Percentiles rank a stretch among this genome's conserved stretches.
phyloP scores from a whole-genome alignment of 1,140 invertebrate genomes.

The Neodiprion fabricii region DNA sequence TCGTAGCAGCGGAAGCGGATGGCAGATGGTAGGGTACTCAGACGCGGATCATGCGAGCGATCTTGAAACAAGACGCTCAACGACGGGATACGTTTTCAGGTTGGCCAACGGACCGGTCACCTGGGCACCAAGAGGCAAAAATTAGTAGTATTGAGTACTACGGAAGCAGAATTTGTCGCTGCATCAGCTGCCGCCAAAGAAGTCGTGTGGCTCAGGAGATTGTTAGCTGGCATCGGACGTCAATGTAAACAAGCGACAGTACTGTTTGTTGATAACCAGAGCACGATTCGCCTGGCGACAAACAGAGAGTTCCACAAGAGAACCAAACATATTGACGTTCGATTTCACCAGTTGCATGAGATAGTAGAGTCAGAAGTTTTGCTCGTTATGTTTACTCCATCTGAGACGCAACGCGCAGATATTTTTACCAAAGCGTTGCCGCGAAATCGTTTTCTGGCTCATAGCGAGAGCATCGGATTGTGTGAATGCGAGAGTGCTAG shows the following conservation, averaged over 20 bases:
- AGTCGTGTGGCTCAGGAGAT: constrained; percentile 5
- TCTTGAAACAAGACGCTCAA: too few relatives aligned
- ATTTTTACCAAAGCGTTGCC: constrained; percentile 17
- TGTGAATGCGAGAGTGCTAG: too few relatives aligned
- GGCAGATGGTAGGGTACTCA: too few relatives aligned
- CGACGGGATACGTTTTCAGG: too few relatives aligned
- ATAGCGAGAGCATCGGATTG: too few relatives aligned
- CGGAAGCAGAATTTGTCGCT: background rate
- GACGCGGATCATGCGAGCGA: too few relatives aligned
- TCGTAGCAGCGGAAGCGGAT: background rate
- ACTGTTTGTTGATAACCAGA: constrained; percentile 34
- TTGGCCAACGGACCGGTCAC: background rate
- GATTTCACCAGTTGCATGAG: constrained; percentile 47
- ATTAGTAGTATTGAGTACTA: too few relatives aligned
- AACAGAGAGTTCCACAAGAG: constrained; percentile 41
- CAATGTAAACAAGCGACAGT: background rate
- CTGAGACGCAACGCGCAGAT: constrained; percentile 15
- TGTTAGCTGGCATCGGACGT: constrained; percentile 8
- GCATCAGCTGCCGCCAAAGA: constrained; percentile 6
- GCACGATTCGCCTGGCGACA: constrained; percentile 48
- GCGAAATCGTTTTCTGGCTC: too few relatives aligned
- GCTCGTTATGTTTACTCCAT: constrained; percentile 1
- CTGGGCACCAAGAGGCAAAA: too few relatives aligned
- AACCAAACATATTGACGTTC: constrained; percentile 47
- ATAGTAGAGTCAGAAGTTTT: constrained; percentile 7